These are phyloP conservation scores for Caligus rogercresseyi DNA, from an alignment of 1,140 invertebrate genomes.

Conservation along the genomic window DNA sequence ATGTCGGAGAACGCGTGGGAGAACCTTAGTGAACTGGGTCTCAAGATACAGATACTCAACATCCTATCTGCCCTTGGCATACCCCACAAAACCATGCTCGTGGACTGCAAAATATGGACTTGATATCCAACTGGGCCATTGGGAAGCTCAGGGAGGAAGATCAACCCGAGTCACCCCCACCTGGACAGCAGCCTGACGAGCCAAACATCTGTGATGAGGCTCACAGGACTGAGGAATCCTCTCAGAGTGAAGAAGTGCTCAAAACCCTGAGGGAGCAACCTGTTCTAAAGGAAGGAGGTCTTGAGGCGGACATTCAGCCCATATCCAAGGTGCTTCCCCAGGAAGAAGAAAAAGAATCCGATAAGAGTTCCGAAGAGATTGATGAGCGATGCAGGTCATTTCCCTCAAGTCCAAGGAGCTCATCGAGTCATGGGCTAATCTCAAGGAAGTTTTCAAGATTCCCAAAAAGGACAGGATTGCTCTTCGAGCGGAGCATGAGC, in stretches of 20 bases:
- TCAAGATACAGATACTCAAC: slow-evolving; percentile 34
- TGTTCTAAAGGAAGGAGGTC: slow-evolving; percentile 20
- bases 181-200: no score
- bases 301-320: not conserved
- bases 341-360: not conserved
- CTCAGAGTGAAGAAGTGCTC: slow-evolving; percentile 6
- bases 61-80: slow-evolving; percentile 66
- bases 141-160: slow-evolving; percentile 20
- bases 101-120: slow-evolving; percentile 63
- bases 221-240: slow-evolving; percentile 19
- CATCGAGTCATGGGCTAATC: slow-evolving; percentile 50
- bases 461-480: slow-evolving; percentile 83
- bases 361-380: not conserved
- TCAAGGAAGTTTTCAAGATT: slow-evolving; percentile 80
- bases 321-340: not conserved
- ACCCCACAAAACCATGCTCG: slow-evolving; percentile 74
- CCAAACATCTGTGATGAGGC: no score
- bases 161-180: not conserved
- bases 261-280: slow-evolving; percentile 13
- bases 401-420: slow-evolving; percentile 42
- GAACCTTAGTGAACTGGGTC: slow-evolving; percentile 14
- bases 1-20: slow-evolving; percentile 46
- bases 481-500: slow-evolving; percentile 78
- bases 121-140: slow-evolving; percentile 59
- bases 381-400: slow-evolving; percentile 15